Base-by-base conservation (phyloP, 2,888 invertebrate genomes). In the Ariolimax columbianus region DNA sequence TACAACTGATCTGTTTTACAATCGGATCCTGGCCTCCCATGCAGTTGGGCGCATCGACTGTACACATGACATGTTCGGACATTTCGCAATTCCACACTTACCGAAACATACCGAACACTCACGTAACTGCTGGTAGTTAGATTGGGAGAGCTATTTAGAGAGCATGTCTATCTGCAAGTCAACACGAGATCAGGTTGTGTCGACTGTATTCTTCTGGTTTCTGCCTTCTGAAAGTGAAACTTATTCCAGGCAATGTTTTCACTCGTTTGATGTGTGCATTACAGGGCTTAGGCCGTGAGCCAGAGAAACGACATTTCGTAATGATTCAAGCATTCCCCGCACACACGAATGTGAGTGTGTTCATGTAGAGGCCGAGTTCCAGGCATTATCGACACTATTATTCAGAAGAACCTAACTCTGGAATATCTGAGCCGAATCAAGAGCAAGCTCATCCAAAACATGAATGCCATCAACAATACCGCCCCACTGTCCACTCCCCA, bases 1-100 rank as follows among this genome's bases (percentile, higher is more conserved):
- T 40, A 75, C 0, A 73, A 38, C 38, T 73, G 47, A 75, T 75
- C 75, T 75, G n/a, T 75, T 51, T 47, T 2, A 51, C 51, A 75
- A 1, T 0, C 2, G 51, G 33, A 17, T 30, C 47, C 30, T 11
- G 14, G 14, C 38, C 14, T 75, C 51, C 17, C 51, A 23, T 43
- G 73, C 47, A 47, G n/a, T 11, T 26, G 1, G 11, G 3, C 7
- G 7, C 55, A 19, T 55, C 17, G 9, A 33, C 33, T 33, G 43
- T 43, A 43, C 30, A 73, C 40, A 43, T 26, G 30, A 75, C 23
- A 3, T 51, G 33, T 23, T 30, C 7, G 43, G 0, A 26, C 4
- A 51, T 75, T 75, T 75, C 75, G 51, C 33, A 75, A 75, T 33
- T 0, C 19, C 30, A 9, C 0, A 40, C 26, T 40, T 14, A 26